Evolutionary conservation across 2,797 vertebrate species (phyloP).

Genomic region (Sus cebifrons): DNA sequence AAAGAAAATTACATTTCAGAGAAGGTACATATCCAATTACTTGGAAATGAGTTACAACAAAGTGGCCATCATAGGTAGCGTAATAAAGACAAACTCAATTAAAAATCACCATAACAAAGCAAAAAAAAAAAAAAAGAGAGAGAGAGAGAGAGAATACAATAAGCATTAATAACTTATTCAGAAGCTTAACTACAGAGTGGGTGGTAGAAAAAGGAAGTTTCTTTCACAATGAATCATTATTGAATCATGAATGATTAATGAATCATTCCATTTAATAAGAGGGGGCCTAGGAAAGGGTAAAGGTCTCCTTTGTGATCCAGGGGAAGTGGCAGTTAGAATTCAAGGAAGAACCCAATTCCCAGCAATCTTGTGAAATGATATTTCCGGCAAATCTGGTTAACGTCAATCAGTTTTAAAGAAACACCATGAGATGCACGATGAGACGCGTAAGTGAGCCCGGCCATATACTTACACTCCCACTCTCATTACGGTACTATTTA

Average conservation of each 20-base stretch:
- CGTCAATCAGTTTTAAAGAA: constrained; percentile 38
- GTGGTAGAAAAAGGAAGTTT: constrained; percentile 27
- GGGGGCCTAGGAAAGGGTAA: constrained; percentile 30
- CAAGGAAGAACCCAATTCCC: constrained; percentile 58
- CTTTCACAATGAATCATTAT: constrained; percentile 41
- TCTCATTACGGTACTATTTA: background rate
- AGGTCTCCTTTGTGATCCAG: constrained; percentile 56
- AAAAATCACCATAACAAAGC: constrained; percentile 80
- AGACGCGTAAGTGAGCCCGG: background rate
- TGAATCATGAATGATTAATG: constrained; percentile 16
- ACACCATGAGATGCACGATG: background rate
- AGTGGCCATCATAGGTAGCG: constrained; percentile 56
- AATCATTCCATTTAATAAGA: constrained; percentile 74
- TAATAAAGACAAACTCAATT: constrained; percentile 85
- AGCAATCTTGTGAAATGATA: constrained; percentile 71
- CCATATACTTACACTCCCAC: background rate
- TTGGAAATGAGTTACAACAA: constrained; percentile 82
- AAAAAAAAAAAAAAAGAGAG: constrained; percentile 33
- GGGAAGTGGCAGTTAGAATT: constrained; percentile 62
- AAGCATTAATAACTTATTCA: constrained; percentile 58
- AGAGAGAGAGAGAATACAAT: constrained; percentile 42
- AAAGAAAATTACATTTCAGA: constrained; percentile 84
- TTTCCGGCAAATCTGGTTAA: constrained; percentile 19
- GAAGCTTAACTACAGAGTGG: constrained; percentile 71
- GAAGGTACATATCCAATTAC: constrained; percentile 77